These are phyloP conservation scores for Pomatostomus ruficeps DNA, from an alignment of 2,113 vertebrate species.

Conservation along the genomic window DNA sequence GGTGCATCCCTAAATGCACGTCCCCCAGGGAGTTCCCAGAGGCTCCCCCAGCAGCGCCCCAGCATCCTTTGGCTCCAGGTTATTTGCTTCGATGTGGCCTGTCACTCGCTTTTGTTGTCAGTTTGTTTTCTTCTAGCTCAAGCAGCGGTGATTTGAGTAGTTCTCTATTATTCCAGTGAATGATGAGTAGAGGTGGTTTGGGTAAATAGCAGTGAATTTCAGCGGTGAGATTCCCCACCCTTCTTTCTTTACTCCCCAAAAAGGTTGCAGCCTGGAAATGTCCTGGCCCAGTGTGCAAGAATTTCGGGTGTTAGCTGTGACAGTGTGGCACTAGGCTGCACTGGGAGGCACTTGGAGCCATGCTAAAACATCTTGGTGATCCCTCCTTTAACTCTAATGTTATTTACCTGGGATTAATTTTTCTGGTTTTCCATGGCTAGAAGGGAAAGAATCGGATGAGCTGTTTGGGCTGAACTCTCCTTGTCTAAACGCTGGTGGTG, in stretches of 20 bases:
- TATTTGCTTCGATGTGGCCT: not conserved
- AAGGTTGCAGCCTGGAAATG: not conserved
- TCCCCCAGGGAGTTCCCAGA: not conserved
- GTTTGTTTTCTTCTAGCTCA: not conserved
- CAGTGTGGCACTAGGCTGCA: not conserved
- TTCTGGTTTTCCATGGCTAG: not conserved
- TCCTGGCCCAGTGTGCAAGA: not conserved
- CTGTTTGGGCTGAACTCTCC: not conserved
- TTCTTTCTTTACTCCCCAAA: not conserved
- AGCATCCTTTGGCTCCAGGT: fast-evolving
- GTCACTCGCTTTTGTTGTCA: not conserved
- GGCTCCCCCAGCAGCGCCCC: not conserved
- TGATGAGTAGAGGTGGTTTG: not conserved
- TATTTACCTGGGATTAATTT: not conserved
- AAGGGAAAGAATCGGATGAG: not conserved
- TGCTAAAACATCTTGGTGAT: not conserved
- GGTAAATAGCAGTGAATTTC: not conserved
- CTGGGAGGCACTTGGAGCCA: not conserved
- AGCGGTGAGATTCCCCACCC: not conserved
- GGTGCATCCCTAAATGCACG: no score
- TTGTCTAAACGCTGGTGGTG: not conserved
- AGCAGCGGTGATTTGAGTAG: not conserved
- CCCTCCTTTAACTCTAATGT: not conserved
- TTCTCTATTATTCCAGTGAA: not conserved
- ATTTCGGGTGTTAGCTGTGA: not conserved